These are phyloP conservation scores for Odontesthes bonariensis DNA, from an alignment of 2,113 vertebrate species.

Conservation along the genomic window DNA sequence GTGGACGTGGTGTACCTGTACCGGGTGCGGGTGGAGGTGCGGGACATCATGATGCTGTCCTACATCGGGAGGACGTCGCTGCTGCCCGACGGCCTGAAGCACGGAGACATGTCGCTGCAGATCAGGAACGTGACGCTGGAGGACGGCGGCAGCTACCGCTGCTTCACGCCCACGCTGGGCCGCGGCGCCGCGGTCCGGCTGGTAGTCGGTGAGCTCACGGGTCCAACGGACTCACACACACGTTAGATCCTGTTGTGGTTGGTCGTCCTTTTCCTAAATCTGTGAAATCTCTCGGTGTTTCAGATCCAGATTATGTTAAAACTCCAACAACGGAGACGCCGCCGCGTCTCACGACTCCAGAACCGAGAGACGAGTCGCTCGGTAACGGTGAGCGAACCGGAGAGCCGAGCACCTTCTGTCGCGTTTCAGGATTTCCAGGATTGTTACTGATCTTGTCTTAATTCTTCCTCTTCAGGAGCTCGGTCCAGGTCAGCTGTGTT, in stretches of 20 bases:
- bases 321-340: rapidly evolving
- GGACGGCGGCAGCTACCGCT: constrained; percentile 29
- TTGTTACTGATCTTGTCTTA: too few species aligned
- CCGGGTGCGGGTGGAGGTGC: rapidly evolving
- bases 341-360: neutral
- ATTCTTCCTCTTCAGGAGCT: too few species aligned
- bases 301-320: neutral
- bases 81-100: neutral
- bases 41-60: neutral
- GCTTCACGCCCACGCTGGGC: constrained; percentile 25
- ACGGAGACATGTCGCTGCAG: constrained; percentile 36
- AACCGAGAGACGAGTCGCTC: rapidly evolving
- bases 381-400: neutral
- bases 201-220: constrained; percentile 32
- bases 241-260: neutral
- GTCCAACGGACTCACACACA: neutral
- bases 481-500: too few species aligned
- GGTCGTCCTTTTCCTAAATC: neutral
- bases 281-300: neutral
- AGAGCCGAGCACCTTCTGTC: too few species aligned
- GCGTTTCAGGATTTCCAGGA: too few species aligned
- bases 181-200: rapidly evolving
- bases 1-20: constrained; percentile 29
- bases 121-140: constrained; percentile 16
- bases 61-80: constrained; percentile 26